Evolutionary conservation across 2,113 vertebrate species (phyloP).

Genomic region (Mirounga angustirostris): DNA sequence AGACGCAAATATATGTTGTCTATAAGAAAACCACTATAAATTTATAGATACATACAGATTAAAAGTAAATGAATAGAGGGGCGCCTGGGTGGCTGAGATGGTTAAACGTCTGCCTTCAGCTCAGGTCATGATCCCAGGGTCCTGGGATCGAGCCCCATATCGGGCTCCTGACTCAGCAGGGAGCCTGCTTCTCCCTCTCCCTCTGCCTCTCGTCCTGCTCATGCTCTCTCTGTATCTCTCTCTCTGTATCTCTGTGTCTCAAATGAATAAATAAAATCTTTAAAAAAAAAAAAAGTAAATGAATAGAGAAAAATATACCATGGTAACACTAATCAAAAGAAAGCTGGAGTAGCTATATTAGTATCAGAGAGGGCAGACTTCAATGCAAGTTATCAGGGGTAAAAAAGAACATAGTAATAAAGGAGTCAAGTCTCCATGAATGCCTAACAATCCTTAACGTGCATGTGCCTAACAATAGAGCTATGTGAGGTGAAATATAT

Average conservation of each 20-base stretch:
- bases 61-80: neutral
- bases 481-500: neutral
- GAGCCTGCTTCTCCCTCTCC: too few species aligned
- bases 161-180: too few species aligned
- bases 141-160: too few species aligned
- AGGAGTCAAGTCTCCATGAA: neutral
- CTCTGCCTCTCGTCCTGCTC: too few species aligned
- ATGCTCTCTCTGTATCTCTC: too few species aligned
- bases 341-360: neutral
- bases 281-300: too few species aligned
- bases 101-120: too few species aligned
- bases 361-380: neutral
- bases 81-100: too few species aligned
- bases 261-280: too few species aligned
- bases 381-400: neutral
- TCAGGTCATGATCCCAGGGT: too few species aligned
- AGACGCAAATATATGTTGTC: neutral
- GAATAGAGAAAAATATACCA: neutral
- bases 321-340: neutral
- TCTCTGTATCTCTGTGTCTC: too few species aligned
- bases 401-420: neutral
- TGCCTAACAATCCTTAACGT: neutral
- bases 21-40: neutral
- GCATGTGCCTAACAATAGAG: neutral
- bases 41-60: neutral